Percentiles rank a stretch among this genome's conserved stretches.
Conservation (phyloP, 1,140 invertebrate species). For the Ceratoteleas bidentatus region DNA sequence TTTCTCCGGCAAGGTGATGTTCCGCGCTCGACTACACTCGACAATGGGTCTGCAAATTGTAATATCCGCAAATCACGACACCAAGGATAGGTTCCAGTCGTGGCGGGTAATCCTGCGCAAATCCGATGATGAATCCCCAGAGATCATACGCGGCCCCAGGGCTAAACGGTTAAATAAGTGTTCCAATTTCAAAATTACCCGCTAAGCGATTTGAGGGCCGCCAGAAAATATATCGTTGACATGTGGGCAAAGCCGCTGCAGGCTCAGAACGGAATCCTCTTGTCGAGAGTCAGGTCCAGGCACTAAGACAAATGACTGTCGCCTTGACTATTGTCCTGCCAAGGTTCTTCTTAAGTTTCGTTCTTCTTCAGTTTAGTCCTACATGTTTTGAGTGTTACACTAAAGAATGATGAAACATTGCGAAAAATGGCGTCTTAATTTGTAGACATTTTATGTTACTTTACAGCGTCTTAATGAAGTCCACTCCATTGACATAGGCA, state of each 20-base stretch:
- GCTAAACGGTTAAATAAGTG: constrained; percentile 81
- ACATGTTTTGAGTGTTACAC: constrained; percentile 18
- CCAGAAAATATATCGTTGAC: constrained; percentile 81
- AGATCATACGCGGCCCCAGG: constrained; percentile 51
- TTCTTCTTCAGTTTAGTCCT: constrained; percentile 7
- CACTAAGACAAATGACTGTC: constrained; percentile 68
- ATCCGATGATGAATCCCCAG: constrained; percentile 61
- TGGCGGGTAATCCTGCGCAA: constrained; percentile 52
- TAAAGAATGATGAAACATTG: constrained; percentile 1
- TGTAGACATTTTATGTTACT: too few relatives aligned
- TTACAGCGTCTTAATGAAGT: too few relatives aligned
- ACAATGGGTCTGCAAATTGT: constrained; percentile 31
- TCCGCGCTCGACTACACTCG: constrained; percentile 34
- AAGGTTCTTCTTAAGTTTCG: constrained; percentile 46
- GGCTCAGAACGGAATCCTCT: constrained; percentile 60
- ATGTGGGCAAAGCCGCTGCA: constrained; percentile 76
- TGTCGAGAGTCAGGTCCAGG: constrained; percentile 51
- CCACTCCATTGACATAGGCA: too few relatives aligned
- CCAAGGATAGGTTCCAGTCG: not conserved
- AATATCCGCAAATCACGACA: constrained; percentile 23
- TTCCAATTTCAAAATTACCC: constrained; percentile 81
- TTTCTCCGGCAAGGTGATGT: constrained; percentile 55
- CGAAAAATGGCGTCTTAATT: too few relatives aligned
- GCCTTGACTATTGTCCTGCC: constrained; percentile 65
- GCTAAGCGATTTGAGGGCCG: constrained; percentile 80